Conservation (phyloP, 2,888 invertebrate genomes). For the Clivina fossor region DNA sequence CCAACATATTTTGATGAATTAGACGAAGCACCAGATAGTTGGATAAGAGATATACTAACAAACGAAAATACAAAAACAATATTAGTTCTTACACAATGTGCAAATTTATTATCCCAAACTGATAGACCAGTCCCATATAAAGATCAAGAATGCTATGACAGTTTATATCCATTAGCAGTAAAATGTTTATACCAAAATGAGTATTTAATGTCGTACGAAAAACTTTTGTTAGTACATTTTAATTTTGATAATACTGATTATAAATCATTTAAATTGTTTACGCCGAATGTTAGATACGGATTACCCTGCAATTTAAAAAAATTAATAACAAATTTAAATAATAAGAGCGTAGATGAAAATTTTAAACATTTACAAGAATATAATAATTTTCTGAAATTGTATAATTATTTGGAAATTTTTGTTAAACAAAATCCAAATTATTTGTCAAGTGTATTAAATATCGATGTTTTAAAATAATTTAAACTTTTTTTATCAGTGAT, state of each 20-base stretch:
- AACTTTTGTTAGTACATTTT: constrained; percentile 9
- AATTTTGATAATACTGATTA: constrained; percentile 13
- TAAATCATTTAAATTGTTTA: background rate
- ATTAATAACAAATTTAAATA: background rate
- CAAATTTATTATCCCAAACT: constrained; percentile 29
- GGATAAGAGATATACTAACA: constrained; percentile 37
- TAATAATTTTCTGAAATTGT: too few relatives aligned
- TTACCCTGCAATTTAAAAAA: background rate
- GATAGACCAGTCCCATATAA: background rate
- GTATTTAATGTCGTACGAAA: constrained; percentile 3
- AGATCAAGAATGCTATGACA: background rate
- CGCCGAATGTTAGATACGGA: constrained; percentile 3
- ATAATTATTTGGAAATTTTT: too few relatives aligned
- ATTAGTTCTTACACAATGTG: constrained; percentile 39
- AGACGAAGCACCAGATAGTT: constrained; percentile 37
- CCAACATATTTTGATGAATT: constrained; percentile 37
- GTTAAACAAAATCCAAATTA: too few relatives aligned
- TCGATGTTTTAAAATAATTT: too few relatives aligned
- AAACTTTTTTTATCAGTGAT: too few relatives aligned
- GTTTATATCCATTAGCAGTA: background rate
- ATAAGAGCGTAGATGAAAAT: too few relatives aligned
- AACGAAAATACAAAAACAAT: constrained; percentile 37
- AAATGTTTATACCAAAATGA: background rate
- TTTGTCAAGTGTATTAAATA: too few relatives aligned
- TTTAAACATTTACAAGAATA: too few relatives aligned